Percentiles rank a stretch among this genome's conserved stretches.
Evolutionary conservation across 2,113 vertebrate species (phyloP).

Genomic region (Pelecanoides urinatrix): DNA sequence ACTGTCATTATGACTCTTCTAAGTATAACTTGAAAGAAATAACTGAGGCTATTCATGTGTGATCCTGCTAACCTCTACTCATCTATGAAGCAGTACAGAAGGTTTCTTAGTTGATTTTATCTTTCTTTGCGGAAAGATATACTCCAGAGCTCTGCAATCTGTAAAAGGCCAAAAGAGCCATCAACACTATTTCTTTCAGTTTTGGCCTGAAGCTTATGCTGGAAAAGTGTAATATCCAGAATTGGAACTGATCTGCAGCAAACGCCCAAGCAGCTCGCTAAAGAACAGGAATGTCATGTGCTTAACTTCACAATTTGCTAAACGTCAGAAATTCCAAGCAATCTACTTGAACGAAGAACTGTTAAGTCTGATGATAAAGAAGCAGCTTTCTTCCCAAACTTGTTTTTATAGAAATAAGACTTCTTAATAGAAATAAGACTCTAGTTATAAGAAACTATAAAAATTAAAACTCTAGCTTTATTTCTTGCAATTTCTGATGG

Average conservation of each 20-base stretch:
- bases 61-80: neutral
- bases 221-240: neutral
- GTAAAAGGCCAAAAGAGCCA: neutral
- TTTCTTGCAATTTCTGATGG: neutral
- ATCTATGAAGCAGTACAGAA: neutral
- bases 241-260: neutral
- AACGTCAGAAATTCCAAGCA: neutral
- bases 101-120: slow-evolving; percentile 1
- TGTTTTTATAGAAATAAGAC: neutral
- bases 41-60: neutral
- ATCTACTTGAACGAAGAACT: neutral
- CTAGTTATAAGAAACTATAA: neutral
- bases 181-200: neutral
- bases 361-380: neutral
- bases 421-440: neutral
- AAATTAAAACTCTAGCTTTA: neutral
- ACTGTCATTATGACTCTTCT: neutral
- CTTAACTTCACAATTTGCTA: neutral
- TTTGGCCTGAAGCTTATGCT: neutral
- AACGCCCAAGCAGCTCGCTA: neutral
- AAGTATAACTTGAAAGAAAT: neutral
- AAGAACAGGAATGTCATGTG: neutral
- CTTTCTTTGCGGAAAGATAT: no score
- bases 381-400: neutral
- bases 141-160: no score